A percentile compares a stretch with the other conserved stretches of the same genome.
These are phyloP conservation scores for Bucco capensis DNA, from an alignment of 2,113 vertebrate species.

Conservation along the genomic window DNA sequence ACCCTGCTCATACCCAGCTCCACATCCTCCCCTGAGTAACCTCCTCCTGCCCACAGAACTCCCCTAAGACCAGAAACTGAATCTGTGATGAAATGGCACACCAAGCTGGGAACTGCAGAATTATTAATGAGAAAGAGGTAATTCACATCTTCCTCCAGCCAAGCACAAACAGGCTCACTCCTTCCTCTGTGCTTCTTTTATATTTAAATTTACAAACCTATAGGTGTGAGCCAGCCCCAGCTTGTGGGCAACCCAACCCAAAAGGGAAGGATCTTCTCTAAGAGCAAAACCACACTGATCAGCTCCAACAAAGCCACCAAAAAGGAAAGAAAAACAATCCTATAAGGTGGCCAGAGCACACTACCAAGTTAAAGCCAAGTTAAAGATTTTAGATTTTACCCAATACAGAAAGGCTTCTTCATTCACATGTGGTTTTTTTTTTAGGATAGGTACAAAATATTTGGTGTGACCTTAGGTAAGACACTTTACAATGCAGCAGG, in stretches of 20 bases:
- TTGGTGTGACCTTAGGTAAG: neutral
- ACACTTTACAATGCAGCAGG: neutral
- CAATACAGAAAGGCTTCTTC: neutral
- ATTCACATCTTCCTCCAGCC: neutral
- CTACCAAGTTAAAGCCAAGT: neutral
- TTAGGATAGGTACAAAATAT: neutral
- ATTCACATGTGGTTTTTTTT: neutral
- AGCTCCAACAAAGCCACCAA: neutral
- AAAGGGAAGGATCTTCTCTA: neutral
- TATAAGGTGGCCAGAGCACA: too few species aligned
- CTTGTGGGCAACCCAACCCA: neutral
- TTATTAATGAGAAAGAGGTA: neutral
- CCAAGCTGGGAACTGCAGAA: neutral
- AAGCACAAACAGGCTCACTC: neutral
- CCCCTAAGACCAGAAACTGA: neutral
- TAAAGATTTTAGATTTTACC: neutral
- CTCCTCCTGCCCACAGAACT: neutral
- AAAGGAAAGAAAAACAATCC: neutral
- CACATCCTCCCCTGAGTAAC: accelerated
- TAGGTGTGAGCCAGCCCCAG: accelerated
- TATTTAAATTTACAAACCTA: neutral
- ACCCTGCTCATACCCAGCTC: neutral
- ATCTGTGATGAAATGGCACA: neutral
- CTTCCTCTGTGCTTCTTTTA: neutral
- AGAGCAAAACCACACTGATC: neutral